Percentiles rank a stretch among this genome's conserved stretches.
phyloP scores from a whole-genome alignment of 2,888 invertebrate genomes.

The Dryocosmus kuriphilus region DNA sequence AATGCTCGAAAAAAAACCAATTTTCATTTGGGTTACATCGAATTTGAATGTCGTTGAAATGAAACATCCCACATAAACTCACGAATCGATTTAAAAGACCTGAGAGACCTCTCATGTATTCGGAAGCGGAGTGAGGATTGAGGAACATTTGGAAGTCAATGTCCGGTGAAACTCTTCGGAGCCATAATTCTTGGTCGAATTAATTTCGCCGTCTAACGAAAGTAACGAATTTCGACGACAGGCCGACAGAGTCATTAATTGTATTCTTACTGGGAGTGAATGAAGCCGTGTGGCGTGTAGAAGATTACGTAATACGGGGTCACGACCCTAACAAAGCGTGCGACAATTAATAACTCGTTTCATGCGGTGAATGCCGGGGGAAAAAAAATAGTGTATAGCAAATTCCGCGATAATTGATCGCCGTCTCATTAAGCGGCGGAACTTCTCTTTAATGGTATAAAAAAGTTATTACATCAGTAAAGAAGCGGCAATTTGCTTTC shows the following conservation, averaged over 20 bases:
- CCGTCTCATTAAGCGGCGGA: slow-evolving; percentile 29
- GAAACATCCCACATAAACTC: neutral
- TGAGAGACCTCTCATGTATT: neutral
- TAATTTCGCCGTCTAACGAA: slow-evolving; percentile 4
- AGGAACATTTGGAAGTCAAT: neutral
- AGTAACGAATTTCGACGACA: slow-evolving; percentile 2
- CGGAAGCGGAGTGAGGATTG: neutral
- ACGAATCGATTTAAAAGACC: neutral
- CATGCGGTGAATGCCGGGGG: slow-evolving; percentile 9
- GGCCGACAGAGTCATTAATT: slow-evolving; percentile 3
- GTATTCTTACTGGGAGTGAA: slow-evolving; percentile 13
- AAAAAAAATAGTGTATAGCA: neutral
- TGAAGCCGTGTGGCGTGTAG: neutral
- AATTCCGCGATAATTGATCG: slow-evolving; percentile 28
- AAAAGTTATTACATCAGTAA: slow-evolving; percentile 19
- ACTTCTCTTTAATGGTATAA: slow-evolving; percentile 11
- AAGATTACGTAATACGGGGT: slow-evolving; percentile 29
- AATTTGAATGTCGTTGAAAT: neutral
- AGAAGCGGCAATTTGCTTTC: slow-evolving; percentile 3
- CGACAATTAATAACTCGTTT: slow-evolving; percentile 39
- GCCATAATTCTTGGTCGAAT: neutral
- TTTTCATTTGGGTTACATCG: no score
- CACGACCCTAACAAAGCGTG: slow-evolving; percentile 35
- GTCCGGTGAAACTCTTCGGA: neutral
- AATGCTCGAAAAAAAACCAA: no score